Conservation (phyloP, 1,140 invertebrate genomes). For the Cyclina sinensis region DNA sequence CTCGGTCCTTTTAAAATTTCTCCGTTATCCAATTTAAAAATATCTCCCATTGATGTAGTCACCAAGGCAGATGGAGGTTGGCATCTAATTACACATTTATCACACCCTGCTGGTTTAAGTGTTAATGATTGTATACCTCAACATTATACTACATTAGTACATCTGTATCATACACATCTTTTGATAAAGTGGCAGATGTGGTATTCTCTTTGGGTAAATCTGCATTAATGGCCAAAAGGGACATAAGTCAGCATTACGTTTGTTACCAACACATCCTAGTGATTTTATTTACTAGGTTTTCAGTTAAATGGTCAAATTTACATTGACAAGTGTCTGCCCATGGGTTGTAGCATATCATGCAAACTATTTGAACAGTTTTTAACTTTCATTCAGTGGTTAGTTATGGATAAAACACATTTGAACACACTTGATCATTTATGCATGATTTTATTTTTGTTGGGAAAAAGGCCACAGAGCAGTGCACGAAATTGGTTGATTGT, state of each 20-base stretch:
- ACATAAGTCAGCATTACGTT: slow-evolving; percentile 56
- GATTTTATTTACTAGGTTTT: slow-evolving; percentile 57
- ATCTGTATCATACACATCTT: slow-evolving; percentile 7
- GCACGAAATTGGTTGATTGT: neutral
- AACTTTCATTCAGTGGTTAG: neutral
- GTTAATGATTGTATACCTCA: slow-evolving; percentile 23
- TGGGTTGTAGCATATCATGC: neutral
- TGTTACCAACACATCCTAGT: slow-evolving; percentile 26
- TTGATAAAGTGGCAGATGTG: slow-evolving; percentile 35
- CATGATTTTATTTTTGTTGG: slow-evolving; percentile 40
- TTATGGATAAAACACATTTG: neutral
- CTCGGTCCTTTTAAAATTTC: slow-evolving; percentile 11
- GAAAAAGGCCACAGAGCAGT: neutral
- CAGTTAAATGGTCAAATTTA: neutral
- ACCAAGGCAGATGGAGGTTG: neutral
- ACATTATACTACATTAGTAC: no score
- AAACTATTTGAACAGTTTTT: slow-evolving; percentile 1
- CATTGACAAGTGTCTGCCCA: slow-evolving; percentile 18
- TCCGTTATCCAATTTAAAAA: slow-evolving; percentile 29
- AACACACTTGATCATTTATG: neutral
- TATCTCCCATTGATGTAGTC: slow-evolving; percentile 38
- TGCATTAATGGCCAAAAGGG: slow-evolving; percentile 35
- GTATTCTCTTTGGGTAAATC: slow-evolving; percentile 33
- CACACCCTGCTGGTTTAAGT: slow-evolving; percentile 6
- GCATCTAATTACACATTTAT: slow-evolving; percentile 21